Base-by-base conservation (phyloP, 2,113 vertebrate species). In the Caretta caretta region DNA sequence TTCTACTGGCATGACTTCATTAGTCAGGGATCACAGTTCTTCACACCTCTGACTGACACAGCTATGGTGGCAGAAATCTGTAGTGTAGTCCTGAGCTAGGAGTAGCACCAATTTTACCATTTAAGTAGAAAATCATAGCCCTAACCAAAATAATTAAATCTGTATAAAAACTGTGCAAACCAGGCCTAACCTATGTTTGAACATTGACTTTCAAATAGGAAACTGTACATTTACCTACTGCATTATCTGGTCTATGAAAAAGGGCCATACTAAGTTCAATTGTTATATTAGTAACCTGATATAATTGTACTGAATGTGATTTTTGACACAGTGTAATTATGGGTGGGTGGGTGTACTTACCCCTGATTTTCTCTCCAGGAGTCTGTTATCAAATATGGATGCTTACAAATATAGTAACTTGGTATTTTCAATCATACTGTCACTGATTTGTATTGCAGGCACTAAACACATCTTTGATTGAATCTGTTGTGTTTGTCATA, bases 371-470 rank as follows among this genome's bases (percentile, higher is more conserved):
- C 35, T 84, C 29, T 78, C 17, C 56, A 84, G 46, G 24, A 53
- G 9, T 86, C 1, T 38, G 7, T 87, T 92, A 17, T 72, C 88
- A 79, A 48, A 27, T 78, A 78, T 29, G 22, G 10, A 14, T 78
- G 24, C 42, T 48, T 48, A 78, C 46, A 72, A 46, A 27, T 27
- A 29, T 78, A 78, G 75, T 48, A 78, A 78, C 49, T 4, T 1
- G 59, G 50, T 3, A 0, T 51, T 10, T 78, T 78, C 75, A 78
- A 8, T 78, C 75, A 14, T 8, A 29, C 25, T 48, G 46, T 48
- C 24, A 38, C 80, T n/a, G 80, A 81, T 53, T 7, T 0, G 0
- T 42, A 3, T 10, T 6, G 0, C 4, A 3, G 54, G 19, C 49
- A 57, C 59, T 92, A 81, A 86, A 35, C 54, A 27, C 27, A 0